Base-by-base conservation (phyloP, 2,113 vertebrate genomes). In the Peucedramus taeniatus region DNA sequence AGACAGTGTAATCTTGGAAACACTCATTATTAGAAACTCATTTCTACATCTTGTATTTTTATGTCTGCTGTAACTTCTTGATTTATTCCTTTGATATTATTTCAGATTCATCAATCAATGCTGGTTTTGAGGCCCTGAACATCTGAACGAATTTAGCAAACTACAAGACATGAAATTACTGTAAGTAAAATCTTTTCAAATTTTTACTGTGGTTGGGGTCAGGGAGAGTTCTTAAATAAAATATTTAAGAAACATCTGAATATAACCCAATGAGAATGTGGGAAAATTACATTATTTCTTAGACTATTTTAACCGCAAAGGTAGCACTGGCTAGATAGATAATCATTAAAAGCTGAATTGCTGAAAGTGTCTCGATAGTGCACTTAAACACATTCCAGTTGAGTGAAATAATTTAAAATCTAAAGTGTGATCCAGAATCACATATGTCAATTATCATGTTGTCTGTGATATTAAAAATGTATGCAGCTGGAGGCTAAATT, bases 161-260 rank as follows among this genome's bases (percentile, higher is more conserved):
- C 92, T 97, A 89, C 70, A 96, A 89, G 96, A 85, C 72, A 96
- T 82, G 82, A 97, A 97, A 98, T 97, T 96, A 93, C 91, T 96
- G 40, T 94, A 96, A 97, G 95, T 97, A 95, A 97, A 98, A 91
- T 89, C 64, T 97, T 96, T 93, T 97, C 94, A 96, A 86, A 97
- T 91, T 97, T 97, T 96, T 97, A 79, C 96, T 95, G 90, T 91
- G 54, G 84, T 87, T 86, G 54, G 54, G 95, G 96, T 98, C 97
- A 97, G 84, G 63, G 50, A 97, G 59, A 97, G 94, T 98, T 96
- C 96, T 96, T 90, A 96, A 96, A 98, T 98, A 95, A 98, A 98
- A 98, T 98, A 98, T 98, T 98, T 98, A 98, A 97, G 96, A 95
- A 97, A 96, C 42, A 89, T 96, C 86, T 97, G 92, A 97, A 85